phyloP scores from a whole-genome alignment of 1,140 invertebrate species.

The Drosophila repletoides region DNA sequence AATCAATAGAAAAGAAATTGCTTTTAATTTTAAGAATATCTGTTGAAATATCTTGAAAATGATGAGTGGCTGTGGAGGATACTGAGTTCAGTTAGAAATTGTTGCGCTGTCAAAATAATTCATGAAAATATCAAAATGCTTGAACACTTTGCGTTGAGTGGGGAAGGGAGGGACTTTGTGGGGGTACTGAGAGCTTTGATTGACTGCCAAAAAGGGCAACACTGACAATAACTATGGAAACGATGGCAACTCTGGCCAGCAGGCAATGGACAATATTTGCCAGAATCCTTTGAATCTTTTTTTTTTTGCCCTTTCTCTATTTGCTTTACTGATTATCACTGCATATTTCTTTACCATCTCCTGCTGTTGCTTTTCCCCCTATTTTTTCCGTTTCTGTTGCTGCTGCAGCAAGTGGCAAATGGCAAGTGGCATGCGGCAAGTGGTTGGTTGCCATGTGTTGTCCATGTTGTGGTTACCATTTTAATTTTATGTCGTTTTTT shows the following conservation, averaged over 20 bases:
- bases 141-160: no score
- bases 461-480: constrained; percentile 5
- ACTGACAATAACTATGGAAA: no score
- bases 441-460: constrained; percentile 16
- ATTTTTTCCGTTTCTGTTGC: neutral
- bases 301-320: constrained; percentile 28
- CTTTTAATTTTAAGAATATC: no score
- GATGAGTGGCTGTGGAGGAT: no score
- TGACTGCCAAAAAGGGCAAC: constrained; percentile 41
- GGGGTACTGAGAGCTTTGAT: constrained; percentile 35
- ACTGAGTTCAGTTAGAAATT: no score
- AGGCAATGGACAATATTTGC: constrained; percentile 12
- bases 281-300: neutral
- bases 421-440: no score
- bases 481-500: neutral
- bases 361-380: neutral
- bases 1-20: no score
- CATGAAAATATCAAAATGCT: no score
- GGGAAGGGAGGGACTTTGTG: no score
- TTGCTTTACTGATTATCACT: constrained; percentile 61
- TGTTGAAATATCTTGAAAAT: no score
- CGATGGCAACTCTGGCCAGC: no score
- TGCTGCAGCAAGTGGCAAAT: no score
- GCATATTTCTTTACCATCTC: constrained; percentile 49
- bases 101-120: neutral